Base-by-base conservation (phyloP, 1,140 invertebrate species). In the Epicauta chinensis region DNA sequence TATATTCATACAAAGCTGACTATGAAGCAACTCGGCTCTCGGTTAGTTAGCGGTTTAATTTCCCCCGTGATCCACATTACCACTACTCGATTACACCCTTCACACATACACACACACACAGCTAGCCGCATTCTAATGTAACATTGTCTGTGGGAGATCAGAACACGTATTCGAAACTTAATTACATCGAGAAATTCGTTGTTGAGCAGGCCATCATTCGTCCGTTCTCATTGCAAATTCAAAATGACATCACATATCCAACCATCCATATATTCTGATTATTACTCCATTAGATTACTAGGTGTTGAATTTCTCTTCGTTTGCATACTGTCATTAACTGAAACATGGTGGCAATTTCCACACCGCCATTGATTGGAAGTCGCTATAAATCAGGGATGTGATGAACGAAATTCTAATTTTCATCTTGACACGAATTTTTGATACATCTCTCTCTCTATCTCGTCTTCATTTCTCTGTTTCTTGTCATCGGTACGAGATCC, bases 11-110 rank as follows among this genome's bases (percentile, higher is more conserved):
- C 34, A 47, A 17, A 47, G 35, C 34, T 46, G 43, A 46, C 11
- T 15, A 15, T 15, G 38, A 15, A 17, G 17, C 41, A 30, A 11
- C 14, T 3, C 32, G 12, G n/a, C 39, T 48, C 51, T 55, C 39
- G 59, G 61, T 65, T 66, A 63, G 62, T 69, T 62, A 67, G 62
- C 55, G 62, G 62, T 62, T 66, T 69, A 69, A 69, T 69, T 69
- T 69, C 67, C 66, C 66, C 58, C 62, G 66, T 66, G 66, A 65
- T 67, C 58, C 60, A 58, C 58, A 64, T 66, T 62, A 62, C 57
- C 51, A 42, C 46, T 40, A 47, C 39, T 32, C 59, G 34, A 55
- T 54, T 53, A 43, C 51, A 14, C 47, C 46, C 51, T 47, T 51
- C 14, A n/a, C n/a, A n/a, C n/a, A n/a, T n/a, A n/a, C n/a, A n/a